Base-by-base conservation (phyloP, 2,888 invertebrate species). In the Halocaridina rubra region DNA sequence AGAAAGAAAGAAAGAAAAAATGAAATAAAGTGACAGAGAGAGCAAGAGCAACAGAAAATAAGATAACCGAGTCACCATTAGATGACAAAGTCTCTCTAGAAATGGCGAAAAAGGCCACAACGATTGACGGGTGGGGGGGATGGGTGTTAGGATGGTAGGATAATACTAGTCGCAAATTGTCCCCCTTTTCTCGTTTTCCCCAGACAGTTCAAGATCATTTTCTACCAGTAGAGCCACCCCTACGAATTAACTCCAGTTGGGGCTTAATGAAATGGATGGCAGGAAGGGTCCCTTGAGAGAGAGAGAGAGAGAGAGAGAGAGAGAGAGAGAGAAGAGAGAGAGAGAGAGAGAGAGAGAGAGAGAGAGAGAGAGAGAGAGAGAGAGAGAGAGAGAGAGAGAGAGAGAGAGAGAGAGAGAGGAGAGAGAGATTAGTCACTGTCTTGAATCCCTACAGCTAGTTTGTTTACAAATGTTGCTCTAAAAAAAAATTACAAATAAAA, bases 191-290 rank as follows among this genome's bases (percentile, higher is more conserved):
- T 13, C 67, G 24, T 29, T 67, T 29, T 67, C 67, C 67, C 67
- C 67, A 67, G 27, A 8, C 53, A 19, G 19, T 19, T 19, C 19
- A 16, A 53, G 53, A 53, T 53, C 67, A 24, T 22, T 24, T 29
- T 22, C 24, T 67, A 67, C 67, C 24, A 67, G 67, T 24, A 24
- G 16, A 53, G 53, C 53, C 53, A 53, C 29, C 67, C 67, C 67
- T 67, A 24, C 24, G 13, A 13, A 22, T 24, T 29, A 24, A 24
- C 67, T 67, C 67, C 67, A 24, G 80, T 59, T 80, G 59, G 72
- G 59, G 59, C 74, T n/a, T 80, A 74, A 80, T 80, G 80, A 74
- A 80, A 30, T 80, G 80, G 71, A 71, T 64, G 80, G 72, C 72
- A 57, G 61, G 22, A 30, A 13, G 32, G 19, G 19, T 76, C 76